Evolutionary conservation across 1,140 invertebrate species (phyloP).

Genomic region (Oryctes rhinoceros): DNA sequence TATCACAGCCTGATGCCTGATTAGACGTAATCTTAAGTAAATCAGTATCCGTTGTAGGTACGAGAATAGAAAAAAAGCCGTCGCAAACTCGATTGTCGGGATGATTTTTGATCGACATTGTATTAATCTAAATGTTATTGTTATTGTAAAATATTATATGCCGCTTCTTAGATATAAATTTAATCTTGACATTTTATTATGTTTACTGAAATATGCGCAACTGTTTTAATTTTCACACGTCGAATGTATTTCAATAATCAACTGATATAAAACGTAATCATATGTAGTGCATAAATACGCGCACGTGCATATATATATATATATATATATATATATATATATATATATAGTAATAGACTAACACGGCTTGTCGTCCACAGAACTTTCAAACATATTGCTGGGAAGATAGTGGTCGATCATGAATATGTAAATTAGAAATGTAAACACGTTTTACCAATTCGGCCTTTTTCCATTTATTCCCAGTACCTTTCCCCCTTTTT

Average conservation of each 20-base stretch:
- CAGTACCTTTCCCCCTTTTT: background rate
- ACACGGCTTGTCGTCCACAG: background rate
- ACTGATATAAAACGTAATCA: background rate
- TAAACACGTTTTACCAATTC: conserved; percentile 31
- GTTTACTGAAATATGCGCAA: background rate
- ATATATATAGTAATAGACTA: background rate
- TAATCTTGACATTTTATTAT: too few relatives aligned
- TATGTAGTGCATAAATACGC: too few relatives aligned
- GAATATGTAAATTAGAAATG: conserved; percentile 28
- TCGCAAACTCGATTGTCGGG: too few relatives aligned
- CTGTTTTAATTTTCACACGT: background rate
- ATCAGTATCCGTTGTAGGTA: too few relatives aligned
- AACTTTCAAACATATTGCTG: conserved; percentile 24
- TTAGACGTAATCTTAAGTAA: too few relatives aligned
- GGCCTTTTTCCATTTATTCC: conserved; percentile 6
- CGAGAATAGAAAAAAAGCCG: too few relatives aligned
- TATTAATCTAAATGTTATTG: too few relatives aligned
- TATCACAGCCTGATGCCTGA: too few relatives aligned
- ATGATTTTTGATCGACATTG: too few relatives aligned
- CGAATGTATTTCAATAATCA: conserved; percentile 21
- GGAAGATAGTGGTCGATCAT: conserved; percentile 13
- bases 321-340: too few relatives aligned
- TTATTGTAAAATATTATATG: too few relatives aligned
- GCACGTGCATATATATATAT: background rate
- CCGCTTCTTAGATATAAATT: too few relatives aligned